Evolutionary conservation across 1,140 invertebrate species (phyloP).

Genomic region (Melipona quadrifasciata): DNA sequence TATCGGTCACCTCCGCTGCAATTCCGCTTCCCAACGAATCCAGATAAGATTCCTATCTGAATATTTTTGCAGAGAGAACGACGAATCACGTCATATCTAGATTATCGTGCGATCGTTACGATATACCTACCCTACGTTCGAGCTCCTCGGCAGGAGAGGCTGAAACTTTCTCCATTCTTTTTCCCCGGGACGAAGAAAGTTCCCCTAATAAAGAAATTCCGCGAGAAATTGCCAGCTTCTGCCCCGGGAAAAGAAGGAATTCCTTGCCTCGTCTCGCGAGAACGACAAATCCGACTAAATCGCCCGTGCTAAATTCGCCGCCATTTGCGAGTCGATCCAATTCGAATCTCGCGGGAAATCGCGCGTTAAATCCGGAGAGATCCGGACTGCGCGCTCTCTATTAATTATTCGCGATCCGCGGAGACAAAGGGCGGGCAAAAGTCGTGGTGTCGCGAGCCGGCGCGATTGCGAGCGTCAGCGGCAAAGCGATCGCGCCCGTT

Average conservation of each 20-base stretch:
- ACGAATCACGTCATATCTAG: conserved; percentile 1
- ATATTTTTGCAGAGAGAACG: conserved; percentile 21
- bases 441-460: background rate
- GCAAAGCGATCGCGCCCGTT: conserved; percentile 25
- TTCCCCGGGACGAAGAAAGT: no score
- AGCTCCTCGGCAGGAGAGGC: no score
- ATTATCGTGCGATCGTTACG: conserved; percentile 13
- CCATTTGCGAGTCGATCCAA: background rate
- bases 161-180: background rate
- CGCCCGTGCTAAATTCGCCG: background rate
- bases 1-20: background rate
- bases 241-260: background rate
- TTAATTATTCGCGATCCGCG: background rate
- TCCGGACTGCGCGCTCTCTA: background rate
- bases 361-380: background rate
- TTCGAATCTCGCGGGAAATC: background rate
- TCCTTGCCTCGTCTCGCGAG: background rate
- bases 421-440: background rate
- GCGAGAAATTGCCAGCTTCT: background rate
- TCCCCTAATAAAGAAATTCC: background rate
- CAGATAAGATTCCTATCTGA: conserved; percentile 17
- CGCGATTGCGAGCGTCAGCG: background rate
- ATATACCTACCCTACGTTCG: no score
- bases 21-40: background rate
- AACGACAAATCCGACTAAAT: background rate